Conservation (phyloP, 1,140 invertebrate species). For the Drosophila baimaii region DNA sequence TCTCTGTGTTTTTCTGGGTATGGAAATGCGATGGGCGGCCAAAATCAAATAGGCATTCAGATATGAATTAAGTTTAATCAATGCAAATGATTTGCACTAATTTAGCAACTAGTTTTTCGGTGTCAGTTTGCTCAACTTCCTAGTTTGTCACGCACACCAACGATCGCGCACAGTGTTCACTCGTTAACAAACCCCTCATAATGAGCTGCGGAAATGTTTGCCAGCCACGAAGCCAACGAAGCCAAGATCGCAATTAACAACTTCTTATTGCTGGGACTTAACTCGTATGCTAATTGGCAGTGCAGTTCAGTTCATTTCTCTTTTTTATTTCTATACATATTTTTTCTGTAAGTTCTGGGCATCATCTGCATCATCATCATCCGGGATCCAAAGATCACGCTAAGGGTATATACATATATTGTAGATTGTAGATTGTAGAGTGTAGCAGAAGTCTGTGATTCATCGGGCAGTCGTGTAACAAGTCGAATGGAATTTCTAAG, state of each 20-base stretch:
- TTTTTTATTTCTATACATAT: neutral
- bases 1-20: neutral
- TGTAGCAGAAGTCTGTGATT: slow-evolving; percentile 10
- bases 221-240: slow-evolving; percentile 21
- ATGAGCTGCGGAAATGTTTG: slow-evolving; percentile 68
- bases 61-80: slow-evolving; percentile 72
- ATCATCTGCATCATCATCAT: slow-evolving; percentile 4
- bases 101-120: slow-evolving; percentile 65
- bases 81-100: slow-evolving; percentile 79
- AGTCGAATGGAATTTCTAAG: slow-evolving; percentile 34
- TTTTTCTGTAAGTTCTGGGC: neutral
- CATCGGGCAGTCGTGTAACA: slow-evolving; percentile 17
- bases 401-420: neutral
- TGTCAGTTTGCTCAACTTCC: slow-evolving; percentile 45
- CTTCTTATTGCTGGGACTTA: slow-evolving; percentile 45
- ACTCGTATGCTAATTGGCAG: slow-evolving; percentile 63
- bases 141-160: slow-evolving; percentile 16
- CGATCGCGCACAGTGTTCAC: slow-evolving; percentile 14
- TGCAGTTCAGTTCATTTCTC: slow-evolving; percentile 42
- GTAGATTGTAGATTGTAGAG: slow-evolving; percentile 1
- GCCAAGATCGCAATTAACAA: slow-evolving; percentile 61
- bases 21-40: slow-evolving; percentile 32
- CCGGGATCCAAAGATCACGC: neutral
- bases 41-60: slow-evolving; percentile 69
- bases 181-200: slow-evolving; percentile 59